These are phyloP conservation scores for Rhodophaea formosa DNA, from an alignment of 2,888 invertebrate species.

Conservation along the genomic window DNA sequence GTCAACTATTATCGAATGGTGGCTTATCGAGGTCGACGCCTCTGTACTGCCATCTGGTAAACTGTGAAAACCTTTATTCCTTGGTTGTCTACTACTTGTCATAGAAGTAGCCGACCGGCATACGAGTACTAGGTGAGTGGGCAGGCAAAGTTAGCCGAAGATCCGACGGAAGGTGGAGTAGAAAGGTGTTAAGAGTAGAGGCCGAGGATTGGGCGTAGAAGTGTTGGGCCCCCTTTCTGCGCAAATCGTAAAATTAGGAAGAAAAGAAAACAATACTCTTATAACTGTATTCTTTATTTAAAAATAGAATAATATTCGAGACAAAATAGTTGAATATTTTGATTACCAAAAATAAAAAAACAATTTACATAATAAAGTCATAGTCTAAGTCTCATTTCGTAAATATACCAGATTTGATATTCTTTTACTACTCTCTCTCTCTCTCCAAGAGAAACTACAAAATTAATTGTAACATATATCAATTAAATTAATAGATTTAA, in stretches of 20 bases:
- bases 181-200: too few species aligned
- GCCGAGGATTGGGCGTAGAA: too few species aligned
- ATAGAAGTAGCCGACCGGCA: too few species aligned
- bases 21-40: too few species aligned
- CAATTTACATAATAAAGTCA: constrained; percentile 18
- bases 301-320: constrained; percentile 40
- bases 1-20: too few species aligned
- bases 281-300: constrained; percentile 22
- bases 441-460: constrained; percentile 41
- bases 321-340: constrained; percentile 35
- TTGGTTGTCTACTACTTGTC: too few species aligned
- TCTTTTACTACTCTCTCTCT: constrained; percentile 59
- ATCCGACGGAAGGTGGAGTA: too few species aligned
- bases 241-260: neutral
- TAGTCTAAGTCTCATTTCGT: constrained; percentile 14
- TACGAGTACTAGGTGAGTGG: too few species aligned
- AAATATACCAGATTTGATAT: constrained; percentile 37
- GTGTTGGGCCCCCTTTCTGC: too few species aligned
- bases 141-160: too few species aligned
- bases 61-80: too few species aligned
- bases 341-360: constrained; percentile 26
- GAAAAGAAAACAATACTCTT: neutral
- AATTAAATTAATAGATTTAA: constrained; percentile 32
- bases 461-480: constrained; percentile 11
- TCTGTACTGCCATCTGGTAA: too few species aligned